phyloP scores from a whole-genome alignment of 2,797 vertebrate species.

The Clangula hyemalis region DNA sequence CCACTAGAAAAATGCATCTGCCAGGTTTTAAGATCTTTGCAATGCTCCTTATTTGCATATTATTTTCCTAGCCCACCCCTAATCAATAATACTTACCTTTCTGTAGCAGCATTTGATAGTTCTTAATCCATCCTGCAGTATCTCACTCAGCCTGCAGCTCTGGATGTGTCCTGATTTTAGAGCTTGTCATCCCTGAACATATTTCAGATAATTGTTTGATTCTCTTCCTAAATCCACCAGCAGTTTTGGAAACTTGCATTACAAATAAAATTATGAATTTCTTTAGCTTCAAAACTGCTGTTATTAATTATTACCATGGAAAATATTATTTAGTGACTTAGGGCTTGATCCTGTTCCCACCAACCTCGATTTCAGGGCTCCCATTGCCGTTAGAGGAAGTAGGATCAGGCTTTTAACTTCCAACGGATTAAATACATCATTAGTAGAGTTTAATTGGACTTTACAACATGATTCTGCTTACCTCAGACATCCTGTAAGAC shows the following conservation, averaged over 20 bases:
- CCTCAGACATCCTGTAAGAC: neutral
- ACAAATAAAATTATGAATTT: constrained; percentile 40
- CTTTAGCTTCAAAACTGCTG: constrained; percentile 62
- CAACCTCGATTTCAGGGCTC: neutral
- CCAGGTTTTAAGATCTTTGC: constrained; percentile 48
- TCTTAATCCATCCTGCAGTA: constrained; percentile 69
- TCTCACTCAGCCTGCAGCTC: constrained; percentile 50
- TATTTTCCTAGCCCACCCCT: constrained; percentile 65
- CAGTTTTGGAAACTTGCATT: constrained; percentile 52
- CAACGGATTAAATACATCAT: constrained; percentile 38
- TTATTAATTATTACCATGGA: constrained; percentile 73
- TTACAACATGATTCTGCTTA: constrained; percentile 29
- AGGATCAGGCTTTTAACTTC: constrained; percentile 27
- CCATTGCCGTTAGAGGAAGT: neutral
- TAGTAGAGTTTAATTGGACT: constrained; percentile 1
- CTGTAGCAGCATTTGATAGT: constrained; percentile 46
- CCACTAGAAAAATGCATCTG: constrained; percentile 51
- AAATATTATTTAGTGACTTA: constrained; percentile 76
- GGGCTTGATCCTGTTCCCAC: constrained; percentile 18
- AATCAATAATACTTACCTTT: constrained; percentile 75
- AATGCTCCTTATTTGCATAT: constrained; percentile 59
- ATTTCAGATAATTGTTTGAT: constrained; percentile 66
- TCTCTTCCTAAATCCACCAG: constrained; percentile 65
- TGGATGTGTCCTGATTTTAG: constrained; percentile 64
- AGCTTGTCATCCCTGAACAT: constrained; percentile 53